Percentiles rank a stretch among this genome's conserved stretches.
Conservation (phyloP, 2,113 vertebrate genomes). For the Psilopsiagon aymara region DNA sequence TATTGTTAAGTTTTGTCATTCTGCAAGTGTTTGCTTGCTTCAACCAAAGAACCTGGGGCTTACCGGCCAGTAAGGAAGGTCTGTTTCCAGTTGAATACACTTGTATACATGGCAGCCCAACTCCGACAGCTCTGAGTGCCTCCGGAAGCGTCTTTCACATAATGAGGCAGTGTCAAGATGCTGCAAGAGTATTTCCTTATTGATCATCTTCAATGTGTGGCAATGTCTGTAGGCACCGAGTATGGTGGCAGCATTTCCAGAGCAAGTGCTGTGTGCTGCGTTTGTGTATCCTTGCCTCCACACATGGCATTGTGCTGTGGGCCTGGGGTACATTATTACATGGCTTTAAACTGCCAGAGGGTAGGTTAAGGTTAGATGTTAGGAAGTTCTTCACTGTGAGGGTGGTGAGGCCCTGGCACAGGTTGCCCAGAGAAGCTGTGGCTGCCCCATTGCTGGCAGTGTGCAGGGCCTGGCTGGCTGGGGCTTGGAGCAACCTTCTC, state of each 20-base stretch:
- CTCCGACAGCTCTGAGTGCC: not conserved
- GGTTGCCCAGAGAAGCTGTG: not conserved
- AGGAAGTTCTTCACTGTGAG: not conserved
- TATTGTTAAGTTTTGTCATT: not conserved
- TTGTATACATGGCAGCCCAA: slow-evolving; percentile 18
- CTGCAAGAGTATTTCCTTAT: slow-evolving; percentile 1
- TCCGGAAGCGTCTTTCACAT: not conserved
- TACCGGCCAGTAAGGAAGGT: not conserved
- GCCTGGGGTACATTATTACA: not conserved
- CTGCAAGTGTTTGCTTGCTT: not conserved
- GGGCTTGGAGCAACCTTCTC: not conserved
- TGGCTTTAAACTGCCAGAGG: not conserved
- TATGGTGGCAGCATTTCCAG: not conserved
- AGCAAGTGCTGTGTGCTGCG: not conserved
- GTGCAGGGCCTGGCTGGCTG: not conserved
- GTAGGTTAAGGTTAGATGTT: not conserved
- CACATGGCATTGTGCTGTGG: not conserved
- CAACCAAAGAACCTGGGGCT: not conserved
- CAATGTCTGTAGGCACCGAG: not conserved
- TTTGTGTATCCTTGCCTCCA: not conserved
- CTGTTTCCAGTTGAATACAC: slow-evolving; percentile 7
- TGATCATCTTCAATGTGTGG: slow-evolving; percentile 23
- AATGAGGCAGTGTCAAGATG: not conserved
- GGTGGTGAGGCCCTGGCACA: not conserved
- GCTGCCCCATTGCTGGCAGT: not conserved